Evolutionary conservation across 2,797 vertebrate genomes (phyloP), one percentile per base, ranked within the genome.

Genomic region (Poecilia picta): DNA sequence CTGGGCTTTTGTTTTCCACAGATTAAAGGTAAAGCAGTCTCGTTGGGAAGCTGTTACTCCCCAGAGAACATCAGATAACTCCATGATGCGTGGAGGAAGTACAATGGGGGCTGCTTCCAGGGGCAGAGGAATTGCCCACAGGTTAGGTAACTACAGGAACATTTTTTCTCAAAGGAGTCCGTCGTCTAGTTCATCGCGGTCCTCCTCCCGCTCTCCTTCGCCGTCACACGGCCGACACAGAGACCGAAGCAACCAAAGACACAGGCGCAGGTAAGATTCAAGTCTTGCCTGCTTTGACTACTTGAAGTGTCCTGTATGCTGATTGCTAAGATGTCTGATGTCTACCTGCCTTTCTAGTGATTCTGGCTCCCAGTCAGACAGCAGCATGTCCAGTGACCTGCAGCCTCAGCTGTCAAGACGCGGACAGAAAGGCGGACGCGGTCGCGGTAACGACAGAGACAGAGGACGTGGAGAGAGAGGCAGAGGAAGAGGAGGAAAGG

Each of bases 151-250:
- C 81, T 98, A 98, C 88, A 96, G 97, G 66, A 98, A 98, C 55
- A 96, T 98, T 45, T 98, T 98, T 92, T 97, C 97, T 86, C 97
- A 98, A 81, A 95, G 96, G 85, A 98, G 97, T 89, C 97, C 97
- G 2, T 97, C 97, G 6, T 97, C 97, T 57, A 96, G 95, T 84
- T 97, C 97, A 4, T 97, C 96, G 0, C 94, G 90, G 51, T 98
- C 98, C 0, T 96, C 97, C 3, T 98, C 97, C 1, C 94, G 95
- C 80, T 97, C 97, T 0, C 97, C 97, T 0, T 98, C 97, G 2
- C 97, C 97, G 36, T 93, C 95, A 2, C 97, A 95, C 45, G 86
- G 88, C 78, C 90, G 95, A 33, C 92, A 95, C 83, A 91, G 95
- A 75, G 95, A 96, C 76, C 93, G 95, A 76, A 94, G 84, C 89